Conservation (phyloP, 2,888 invertebrate species). For the Griposia aprilina region DNA sequence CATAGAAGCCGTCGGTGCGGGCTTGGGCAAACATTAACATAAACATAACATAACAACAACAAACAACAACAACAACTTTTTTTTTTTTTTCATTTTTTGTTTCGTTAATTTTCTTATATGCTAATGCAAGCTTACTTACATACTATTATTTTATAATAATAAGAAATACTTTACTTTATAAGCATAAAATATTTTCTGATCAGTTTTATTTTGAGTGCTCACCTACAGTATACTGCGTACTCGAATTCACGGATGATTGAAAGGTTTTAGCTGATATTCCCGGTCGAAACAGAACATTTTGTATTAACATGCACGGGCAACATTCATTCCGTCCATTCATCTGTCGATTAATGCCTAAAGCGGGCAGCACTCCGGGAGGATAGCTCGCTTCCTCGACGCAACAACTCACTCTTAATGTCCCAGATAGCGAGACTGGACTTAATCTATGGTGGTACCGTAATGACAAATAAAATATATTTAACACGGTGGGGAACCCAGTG, state of each 20-base stretch:
- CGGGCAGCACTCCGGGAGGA: conserved; percentile 1
- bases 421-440: conserved; percentile 38
- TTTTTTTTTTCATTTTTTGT: no score
- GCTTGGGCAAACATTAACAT: no score
- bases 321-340: conserved; percentile 12
- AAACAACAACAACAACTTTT: no score
- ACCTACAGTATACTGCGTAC: neutral
- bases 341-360: conserved; percentile 23
- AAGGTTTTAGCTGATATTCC: neutral
- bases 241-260: conserved; percentile 3
- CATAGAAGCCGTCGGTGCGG: no score
- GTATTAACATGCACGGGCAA: conserved; percentile 2
- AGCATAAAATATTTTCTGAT: neutral
- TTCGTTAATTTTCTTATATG: no score
- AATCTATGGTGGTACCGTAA: conserved; percentile 21
- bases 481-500: no score
- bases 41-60: no score
- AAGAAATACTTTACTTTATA: no score
- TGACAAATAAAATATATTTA: conserved; percentile 21
- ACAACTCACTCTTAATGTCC: conserved; percentile 49
- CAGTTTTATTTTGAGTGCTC: neutral
- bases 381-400: conserved; percentile 10
- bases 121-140: no score
- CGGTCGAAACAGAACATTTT: neutral
- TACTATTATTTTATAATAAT: no score